These are phyloP conservation scores for Adelphocoris suturalis DNA, from an alignment of 2,888 invertebrate species.

Conservation along the genomic window DNA sequence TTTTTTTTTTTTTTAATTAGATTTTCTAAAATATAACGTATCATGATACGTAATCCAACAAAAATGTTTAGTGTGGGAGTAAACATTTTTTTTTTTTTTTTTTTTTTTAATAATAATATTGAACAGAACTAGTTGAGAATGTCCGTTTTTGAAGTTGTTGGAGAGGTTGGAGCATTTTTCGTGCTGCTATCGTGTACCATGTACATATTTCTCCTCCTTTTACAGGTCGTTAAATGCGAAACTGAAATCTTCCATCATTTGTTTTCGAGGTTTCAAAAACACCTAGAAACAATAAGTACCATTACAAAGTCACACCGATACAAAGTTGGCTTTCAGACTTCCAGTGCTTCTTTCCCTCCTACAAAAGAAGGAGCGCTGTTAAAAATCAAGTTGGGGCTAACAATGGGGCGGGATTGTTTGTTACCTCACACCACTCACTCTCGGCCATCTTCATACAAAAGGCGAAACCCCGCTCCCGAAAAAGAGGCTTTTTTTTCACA, in stretches of 20 bases:
- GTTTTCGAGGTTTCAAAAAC: not conserved
- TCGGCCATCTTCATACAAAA: constrained; percentile 16
- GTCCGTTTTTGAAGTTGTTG: too few relatives aligned
- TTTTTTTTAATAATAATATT: too few relatives aligned
- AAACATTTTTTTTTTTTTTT: too few relatives aligned
- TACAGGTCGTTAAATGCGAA: too few relatives aligned
- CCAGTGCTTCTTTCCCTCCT: not conserved
- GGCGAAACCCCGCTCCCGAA: not conserved
- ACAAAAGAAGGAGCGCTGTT: constrained; percentile 19
- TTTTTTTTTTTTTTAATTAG: too few relatives aligned
- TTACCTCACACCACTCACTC: constrained; percentile 26
- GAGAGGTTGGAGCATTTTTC: too few relatives aligned
- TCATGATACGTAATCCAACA: too few relatives aligned
- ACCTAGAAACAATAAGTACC: not conserved
- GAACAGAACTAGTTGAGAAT: too few relatives aligned
- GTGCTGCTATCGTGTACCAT: too few relatives aligned
- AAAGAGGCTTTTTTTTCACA: not conserved
- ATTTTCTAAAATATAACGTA: too few relatives aligned
- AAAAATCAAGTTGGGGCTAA: constrained; percentile 26
- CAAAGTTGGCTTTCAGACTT: not conserved
- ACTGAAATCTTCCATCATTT: not conserved
- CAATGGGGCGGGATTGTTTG: constrained; percentile 26
- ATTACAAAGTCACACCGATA: not conserved
- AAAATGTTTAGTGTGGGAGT: too few relatives aligned
- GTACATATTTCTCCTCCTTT: not conserved